Conservation (phyloP, 2,113 vertebrate species). For the Dissostichus mawsoni region DNA sequence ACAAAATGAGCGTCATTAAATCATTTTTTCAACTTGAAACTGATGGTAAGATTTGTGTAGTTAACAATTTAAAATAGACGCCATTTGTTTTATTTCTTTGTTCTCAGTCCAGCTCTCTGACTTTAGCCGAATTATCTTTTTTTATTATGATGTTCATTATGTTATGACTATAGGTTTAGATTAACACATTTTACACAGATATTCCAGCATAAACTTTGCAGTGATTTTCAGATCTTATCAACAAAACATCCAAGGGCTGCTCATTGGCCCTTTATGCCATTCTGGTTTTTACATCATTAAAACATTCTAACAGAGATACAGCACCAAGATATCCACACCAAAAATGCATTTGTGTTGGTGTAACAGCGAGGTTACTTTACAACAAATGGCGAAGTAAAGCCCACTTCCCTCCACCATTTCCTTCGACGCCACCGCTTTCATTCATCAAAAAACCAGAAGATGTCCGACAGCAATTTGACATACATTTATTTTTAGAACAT, state of each 20-base stretch:
- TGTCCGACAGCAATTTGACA: conserved; percentile 68
- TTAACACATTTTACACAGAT: conserved; percentile 18
- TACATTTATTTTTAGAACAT: conserved; percentile 74
- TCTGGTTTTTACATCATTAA: conserved; percentile 35
- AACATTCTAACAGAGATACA: conserved; percentile 42
- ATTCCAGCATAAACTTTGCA: conserved; percentile 22
- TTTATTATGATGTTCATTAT: no score
- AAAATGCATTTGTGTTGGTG: conserved; percentile 43
- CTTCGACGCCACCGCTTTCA: conserved; percentile 71
- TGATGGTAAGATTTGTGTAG: neutral
- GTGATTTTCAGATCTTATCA: conserved; percentile 14
- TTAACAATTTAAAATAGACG: neutral
- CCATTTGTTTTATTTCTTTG: neutral
- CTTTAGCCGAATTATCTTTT: neutral
- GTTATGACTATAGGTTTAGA: no score
- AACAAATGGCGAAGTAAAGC: conserved; percentile 57
- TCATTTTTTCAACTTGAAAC: neutral
- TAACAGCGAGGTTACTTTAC: conserved; percentile 46
- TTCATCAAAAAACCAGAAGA: conserved; percentile 75
- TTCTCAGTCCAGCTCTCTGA: neutral
- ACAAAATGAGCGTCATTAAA: neutral
- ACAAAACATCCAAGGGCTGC: conserved; percentile 10
- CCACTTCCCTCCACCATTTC: conserved; percentile 69
- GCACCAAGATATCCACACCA: conserved; percentile 43
- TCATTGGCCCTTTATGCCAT: conserved; percentile 35